Conservation (phyloP, 2,113 vertebrate genomes). For the Chaenocephalus aceratus region DNA sequence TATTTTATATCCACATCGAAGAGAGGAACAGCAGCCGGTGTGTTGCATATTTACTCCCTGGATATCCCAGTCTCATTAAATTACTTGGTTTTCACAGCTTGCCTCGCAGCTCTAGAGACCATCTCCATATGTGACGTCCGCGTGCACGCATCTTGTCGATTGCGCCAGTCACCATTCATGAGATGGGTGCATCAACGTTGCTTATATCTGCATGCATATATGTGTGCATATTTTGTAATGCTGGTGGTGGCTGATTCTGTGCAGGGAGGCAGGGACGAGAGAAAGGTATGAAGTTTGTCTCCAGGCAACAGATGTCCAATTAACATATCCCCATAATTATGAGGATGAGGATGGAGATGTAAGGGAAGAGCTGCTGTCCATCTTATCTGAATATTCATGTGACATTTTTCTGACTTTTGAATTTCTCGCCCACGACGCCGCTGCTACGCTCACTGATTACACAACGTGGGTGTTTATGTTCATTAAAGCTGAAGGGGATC, state of each 20-base stretch:
- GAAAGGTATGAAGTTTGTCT: conserved; percentile 47
- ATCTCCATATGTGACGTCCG: conserved; percentile 21
- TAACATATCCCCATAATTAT: conserved; percentile 80
- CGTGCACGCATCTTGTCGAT: conserved; percentile 2
- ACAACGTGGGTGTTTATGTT: conserved; percentile 32
- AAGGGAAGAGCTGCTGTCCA: conserved; percentile 74
- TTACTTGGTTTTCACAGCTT: conserved; percentile 55
- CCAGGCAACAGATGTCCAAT: conserved; percentile 81
- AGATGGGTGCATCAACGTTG: not conserved
- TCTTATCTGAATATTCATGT: conserved; percentile 77
- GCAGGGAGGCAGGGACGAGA: conserved; percentile 16
- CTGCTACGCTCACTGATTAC: conserved; percentile 28
- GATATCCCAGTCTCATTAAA: conserved; percentile 49
- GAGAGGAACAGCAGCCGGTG: conserved; percentile 14
- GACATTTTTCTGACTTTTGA: conserved; percentile 72
- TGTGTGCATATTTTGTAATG: not conserved
- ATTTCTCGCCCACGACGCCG: conserved; percentile 32
- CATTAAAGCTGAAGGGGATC: conserved; percentile 40
- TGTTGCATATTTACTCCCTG: conserved; percentile 37
- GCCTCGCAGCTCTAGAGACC: conserved; percentile 41
- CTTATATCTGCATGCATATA: conserved; percentile 6
- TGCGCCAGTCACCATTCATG: conserved; percentile 8
- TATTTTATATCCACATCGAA: not conserved
- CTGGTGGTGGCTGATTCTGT: conserved; percentile 25
- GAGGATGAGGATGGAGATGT: conserved; percentile 75